Conservation (phyloP, 2,888 invertebrate species). For the Ophioninae sp. region DNA sequence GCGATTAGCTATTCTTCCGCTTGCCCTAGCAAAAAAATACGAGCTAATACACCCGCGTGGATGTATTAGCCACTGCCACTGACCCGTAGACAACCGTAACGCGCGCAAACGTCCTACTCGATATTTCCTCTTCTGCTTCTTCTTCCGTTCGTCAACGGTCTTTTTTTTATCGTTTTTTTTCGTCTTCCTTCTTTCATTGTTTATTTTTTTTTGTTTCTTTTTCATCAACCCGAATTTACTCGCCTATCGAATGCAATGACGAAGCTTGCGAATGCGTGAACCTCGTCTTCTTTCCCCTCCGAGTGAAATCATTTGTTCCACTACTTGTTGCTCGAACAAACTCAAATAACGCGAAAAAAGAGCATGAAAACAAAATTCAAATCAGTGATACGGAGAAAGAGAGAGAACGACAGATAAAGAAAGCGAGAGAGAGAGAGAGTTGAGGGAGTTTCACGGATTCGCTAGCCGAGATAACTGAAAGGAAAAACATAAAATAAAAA, state of each 20-base stretch:
- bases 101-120: slow-evolving; percentile 48
- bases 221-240: slow-evolving; percentile 49
- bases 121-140: slow-evolving; percentile 13
- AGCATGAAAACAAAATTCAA: not conserved
- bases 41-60: slow-evolving; percentile 41
- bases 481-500: slow-evolving; percentile 65
- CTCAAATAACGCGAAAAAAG: slow-evolving; percentile 27
- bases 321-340: not conserved
- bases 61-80: slow-evolving; percentile 68
- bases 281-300: slow-evolving; percentile 21
- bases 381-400: slow-evolving; percentile 47
- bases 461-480: slow-evolving; percentile 63
- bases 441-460: slow-evolving; percentile 46
- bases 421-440: slow-evolving; percentile 50
- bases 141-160: not conserved
- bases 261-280: slow-evolving; percentile 58
- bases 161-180: slow-evolving; percentile 38
- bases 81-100: slow-evolving; percentile 56
- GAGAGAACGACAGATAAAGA: slow-evolving; percentile 26
- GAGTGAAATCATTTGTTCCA: not conserved
- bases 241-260: slow-evolving; percentile 63
- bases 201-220: slow-evolving; percentile 32
- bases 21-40: slow-evolving; percentile 24
- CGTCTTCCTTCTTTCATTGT: slow-evolving; percentile 9
- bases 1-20: not conserved